These are phyloP conservation scores for Pardalotus punctatus DNA, from an alignment of 2,113 vertebrate genomes.

Conservation along the genomic window DNA sequence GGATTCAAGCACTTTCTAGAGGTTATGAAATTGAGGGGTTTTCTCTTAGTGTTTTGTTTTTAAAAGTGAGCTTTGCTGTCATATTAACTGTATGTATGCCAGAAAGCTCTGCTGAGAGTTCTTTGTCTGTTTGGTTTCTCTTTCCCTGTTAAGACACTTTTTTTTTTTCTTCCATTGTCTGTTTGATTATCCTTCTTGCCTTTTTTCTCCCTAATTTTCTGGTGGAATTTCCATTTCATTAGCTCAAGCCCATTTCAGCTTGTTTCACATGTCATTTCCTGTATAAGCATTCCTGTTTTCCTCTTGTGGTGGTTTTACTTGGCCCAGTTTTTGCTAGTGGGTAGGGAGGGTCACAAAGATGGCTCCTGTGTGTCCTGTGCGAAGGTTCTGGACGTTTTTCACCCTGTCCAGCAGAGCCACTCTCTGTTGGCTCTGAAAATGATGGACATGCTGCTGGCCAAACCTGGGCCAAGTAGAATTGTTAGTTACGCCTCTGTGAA, in stretches of 20 bases:
- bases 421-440: too few species aligned
- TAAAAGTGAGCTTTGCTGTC: not conserved
- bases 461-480: too few species aligned
- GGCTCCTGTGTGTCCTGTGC: too few species aligned
- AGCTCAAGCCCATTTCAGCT: not conserved
- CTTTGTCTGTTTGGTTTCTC: not conserved
- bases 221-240: slow-evolving; percentile 20
- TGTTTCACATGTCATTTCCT: slow-evolving; percentile 38
- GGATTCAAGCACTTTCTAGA: not conserved
- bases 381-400: too few species aligned
- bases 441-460: too few species aligned
- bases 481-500: too few species aligned
- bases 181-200: not conserved
- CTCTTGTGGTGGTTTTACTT: too few species aligned
- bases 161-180: not conserved
- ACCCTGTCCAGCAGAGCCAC: too few species aligned
- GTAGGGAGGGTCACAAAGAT: too few species aligned
- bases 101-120: not conserved
- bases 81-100: not conserved
- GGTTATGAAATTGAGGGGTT: not conserved
- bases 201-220: slow-evolving; percentile 30
- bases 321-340: too few species aligned
- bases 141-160: not conserved
- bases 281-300: not conserved
- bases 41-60: not conserved